Evolutionary conservation across 2,113 vertebrate genomes (phyloP).

Genomic region (Caretta caretta): DNA sequence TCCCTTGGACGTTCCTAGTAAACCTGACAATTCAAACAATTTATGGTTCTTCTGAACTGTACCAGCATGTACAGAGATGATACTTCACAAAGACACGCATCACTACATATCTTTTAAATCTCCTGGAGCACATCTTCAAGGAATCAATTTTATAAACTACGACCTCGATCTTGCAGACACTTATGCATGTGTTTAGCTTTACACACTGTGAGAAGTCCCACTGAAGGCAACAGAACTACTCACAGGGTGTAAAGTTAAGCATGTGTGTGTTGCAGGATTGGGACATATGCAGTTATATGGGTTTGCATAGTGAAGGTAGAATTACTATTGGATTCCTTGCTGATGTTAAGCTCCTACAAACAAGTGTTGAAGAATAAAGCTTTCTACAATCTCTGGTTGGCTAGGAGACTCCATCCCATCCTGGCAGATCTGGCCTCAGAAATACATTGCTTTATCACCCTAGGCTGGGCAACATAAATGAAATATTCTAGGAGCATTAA

Average conservation of each 20-base stretch:
- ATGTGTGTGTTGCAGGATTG: not conserved
- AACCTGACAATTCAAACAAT: not conserved
- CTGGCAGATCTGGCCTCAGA: not conserved
- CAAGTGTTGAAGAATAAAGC: not conserved
- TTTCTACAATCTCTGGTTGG: not conserved
- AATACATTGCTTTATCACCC: not conserved
- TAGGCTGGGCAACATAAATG: not conserved
- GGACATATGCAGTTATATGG: not conserved
- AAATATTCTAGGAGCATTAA: fast-evolving
- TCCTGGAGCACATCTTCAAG: not conserved
- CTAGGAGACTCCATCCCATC: not conserved
- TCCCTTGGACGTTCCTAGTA: not conserved
- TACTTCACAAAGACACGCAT: not conserved
- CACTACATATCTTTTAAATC: not conserved
- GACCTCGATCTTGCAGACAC: not conserved
- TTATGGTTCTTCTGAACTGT: not conserved
- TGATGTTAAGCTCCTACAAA: not conserved
- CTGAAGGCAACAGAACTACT: not conserved
- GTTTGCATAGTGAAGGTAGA: conserved; percentile 3
- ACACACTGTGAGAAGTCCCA: not conserved
- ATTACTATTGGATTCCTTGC: not conserved
- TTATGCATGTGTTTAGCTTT: conserved; percentile 3
- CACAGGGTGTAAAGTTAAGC: not conserved
- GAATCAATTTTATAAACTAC: not conserved
- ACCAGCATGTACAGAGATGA: not conserved